Evolutionary conservation across 1,140 invertebrate species (phyloP), one percentile per base, ranked within the genome.

Genomic region (Ylistrum balloti): DNA sequence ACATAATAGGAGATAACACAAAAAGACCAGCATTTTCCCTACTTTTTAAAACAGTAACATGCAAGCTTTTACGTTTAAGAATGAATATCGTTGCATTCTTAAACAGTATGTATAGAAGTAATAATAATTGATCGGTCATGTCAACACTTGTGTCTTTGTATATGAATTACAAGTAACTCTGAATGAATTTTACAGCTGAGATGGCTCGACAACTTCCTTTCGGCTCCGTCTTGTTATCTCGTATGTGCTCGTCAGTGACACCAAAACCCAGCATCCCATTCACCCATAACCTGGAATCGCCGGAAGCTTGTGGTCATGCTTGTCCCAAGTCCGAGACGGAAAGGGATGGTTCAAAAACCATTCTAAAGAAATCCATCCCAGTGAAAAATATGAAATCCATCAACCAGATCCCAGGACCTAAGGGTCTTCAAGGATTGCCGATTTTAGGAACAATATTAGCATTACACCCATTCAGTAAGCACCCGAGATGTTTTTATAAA

Each of bases 391-490:
- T 35, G 20, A 88, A 88, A 88, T 88, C 87, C 33, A 88, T 90
- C 28, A 38, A 90, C 15, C 35, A 88, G 32, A 88, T 90, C 22
- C 90, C 90, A n/a, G 87, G 87, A 48, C 87, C 87, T 7, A 88
- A 74, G 33, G 90, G 90, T 2, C 45, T 90, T n/a, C 86, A 88
- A 35, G 34, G 34, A 20, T 41, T 85, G 87, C 35, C 87, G 13
- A 88, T 86, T 34, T 20, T 90, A 41, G 90, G 90, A 86, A 33
- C 86, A 22, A 41, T 88, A 32, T 56, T 90, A 41, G 87, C 88
- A 85, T 33, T 90, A 34, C 86, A 88, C 33, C 90, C 90, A 20
- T 90, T 90, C 38, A 90, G 90, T 90, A 88, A 90, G 87, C 88
- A 33, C 9, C n/a, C 0, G 35, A 5, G n/a, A n/a, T n/a, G n/a